A percentile compares a stretch with the other conserved stretches of the same genome.
Evolutionary conservation across 2,113 vertebrate genomes (phyloP).

Genomic region (Pampusana beccarii): DNA sequence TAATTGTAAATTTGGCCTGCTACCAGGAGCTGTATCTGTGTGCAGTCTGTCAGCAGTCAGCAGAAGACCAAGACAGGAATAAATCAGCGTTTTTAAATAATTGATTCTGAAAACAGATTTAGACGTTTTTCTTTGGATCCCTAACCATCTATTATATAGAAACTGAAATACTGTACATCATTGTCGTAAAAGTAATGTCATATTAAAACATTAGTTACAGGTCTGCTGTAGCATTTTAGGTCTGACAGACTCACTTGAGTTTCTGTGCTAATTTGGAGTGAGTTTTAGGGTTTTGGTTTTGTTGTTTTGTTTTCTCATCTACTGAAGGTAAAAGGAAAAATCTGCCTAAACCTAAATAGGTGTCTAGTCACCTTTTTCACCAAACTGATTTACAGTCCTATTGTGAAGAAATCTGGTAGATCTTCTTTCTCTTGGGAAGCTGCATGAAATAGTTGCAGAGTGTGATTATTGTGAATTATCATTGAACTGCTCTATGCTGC

Average conservation of each 20-base stretch:
- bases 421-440: neutral
- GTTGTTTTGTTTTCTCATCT: neutral
- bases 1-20: neutral
- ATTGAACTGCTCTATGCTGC: neutral
- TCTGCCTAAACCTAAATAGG: neutral
- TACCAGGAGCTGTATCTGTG: neutral
- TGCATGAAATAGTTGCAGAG: neutral
- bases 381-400: neutral
- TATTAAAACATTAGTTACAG: neutral
- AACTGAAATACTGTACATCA: neutral
- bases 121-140: neutral
- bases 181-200: neutral
- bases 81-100: neutral
- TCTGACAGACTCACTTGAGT: neutral
- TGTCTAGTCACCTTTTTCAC: neutral
- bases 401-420: neutral
- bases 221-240: neutral
- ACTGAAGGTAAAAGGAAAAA: neutral
- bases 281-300: neutral
- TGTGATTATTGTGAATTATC: neutral
- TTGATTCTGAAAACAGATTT: neutral
- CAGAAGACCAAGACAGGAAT: neutral
- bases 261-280: neutral
- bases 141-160: neutral
- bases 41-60: constrained; percentile 1